A percentile compares a stretch with the other conserved stretches of the same genome.
Evolutionary conservation across 2,797 vertebrate species (phyloP).

Genomic region (Cercopithecus hamlyni): DNA sequence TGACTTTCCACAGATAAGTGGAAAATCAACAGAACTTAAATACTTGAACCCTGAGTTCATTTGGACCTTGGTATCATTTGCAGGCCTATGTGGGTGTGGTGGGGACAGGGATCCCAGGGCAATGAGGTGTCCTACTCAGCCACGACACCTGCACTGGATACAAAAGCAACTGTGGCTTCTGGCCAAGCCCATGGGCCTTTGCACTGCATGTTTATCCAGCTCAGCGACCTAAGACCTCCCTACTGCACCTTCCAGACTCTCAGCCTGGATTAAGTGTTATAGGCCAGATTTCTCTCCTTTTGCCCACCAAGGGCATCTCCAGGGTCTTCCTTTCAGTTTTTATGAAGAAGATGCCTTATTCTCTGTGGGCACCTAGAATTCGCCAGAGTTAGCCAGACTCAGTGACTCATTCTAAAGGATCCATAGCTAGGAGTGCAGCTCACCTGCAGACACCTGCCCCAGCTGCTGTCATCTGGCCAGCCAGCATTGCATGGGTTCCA

Average conservation of each 20-base stretch:
- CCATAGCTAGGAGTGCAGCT: neutral
- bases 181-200: neutral
- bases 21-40: neutral
- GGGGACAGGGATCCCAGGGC: neutral
- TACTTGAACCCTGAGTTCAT: neutral
- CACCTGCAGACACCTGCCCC: neutral
- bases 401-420: neutral
- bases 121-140: neutral
- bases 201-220: neutral
- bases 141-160: neutral
- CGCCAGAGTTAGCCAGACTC: neutral
- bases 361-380: neutral
- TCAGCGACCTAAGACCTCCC: neutral
- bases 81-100: rapidly evolving
- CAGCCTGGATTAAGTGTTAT: neutral
- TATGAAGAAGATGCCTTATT: neutral
- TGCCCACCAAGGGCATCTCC: neutral
- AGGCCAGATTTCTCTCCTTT: neutral
- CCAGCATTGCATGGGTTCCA: neutral
- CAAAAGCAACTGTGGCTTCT: neutral
- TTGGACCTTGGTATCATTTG: neutral
- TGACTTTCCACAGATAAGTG: neutral
- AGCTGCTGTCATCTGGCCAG: neutral
- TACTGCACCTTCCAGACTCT: neutral
- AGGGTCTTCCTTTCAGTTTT: neutral